Conservation (phyloP, 2,888 invertebrate genomes). For the Liposcelis brunnea region DNA sequence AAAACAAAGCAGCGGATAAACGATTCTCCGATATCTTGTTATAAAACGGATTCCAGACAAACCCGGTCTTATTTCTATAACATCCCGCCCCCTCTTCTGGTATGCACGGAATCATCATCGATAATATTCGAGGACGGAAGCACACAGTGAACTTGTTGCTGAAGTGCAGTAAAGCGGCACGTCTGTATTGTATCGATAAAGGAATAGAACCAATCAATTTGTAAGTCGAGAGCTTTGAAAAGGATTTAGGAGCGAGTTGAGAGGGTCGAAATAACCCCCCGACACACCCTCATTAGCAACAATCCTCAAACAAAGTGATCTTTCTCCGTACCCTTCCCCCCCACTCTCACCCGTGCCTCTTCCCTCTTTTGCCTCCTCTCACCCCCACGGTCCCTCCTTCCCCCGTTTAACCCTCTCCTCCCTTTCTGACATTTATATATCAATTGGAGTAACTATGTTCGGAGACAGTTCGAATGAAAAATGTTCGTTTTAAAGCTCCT, state of each 20-base stretch:
- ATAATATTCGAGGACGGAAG: too few relatives aligned
- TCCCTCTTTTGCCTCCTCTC: too few relatives aligned
- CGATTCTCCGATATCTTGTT: too few relatives aligned
- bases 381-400: too few relatives aligned
- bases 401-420: not conserved
- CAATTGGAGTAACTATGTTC: not conserved
- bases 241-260: conserved; percentile 7
- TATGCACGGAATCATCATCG: too few relatives aligned
- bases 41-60: too few relatives aligned
- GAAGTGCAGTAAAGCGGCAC: conserved; percentile 1
- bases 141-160: not conserved
- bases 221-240: conserved; percentile 9
- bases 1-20: too few relatives aligned
- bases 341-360: too few relatives aligned
- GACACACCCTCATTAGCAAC: conserved; percentile 6
- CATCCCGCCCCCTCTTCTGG: too few relatives aligned
- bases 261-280: not conserved
- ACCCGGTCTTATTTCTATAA: too few relatives aligned
- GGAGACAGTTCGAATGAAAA: too few relatives aligned
- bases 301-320: conserved; percentile 7
- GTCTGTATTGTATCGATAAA: conserved; percentile 8
- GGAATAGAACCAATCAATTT: conserved; percentile 8
- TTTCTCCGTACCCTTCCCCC: not conserved
- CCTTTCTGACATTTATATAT: conserved; percentile 4
- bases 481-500: too few relatives aligned